Base-by-base conservation (phyloP, 2,113 vertebrate species). In the Cephalopholis sonnerati region DNA sequence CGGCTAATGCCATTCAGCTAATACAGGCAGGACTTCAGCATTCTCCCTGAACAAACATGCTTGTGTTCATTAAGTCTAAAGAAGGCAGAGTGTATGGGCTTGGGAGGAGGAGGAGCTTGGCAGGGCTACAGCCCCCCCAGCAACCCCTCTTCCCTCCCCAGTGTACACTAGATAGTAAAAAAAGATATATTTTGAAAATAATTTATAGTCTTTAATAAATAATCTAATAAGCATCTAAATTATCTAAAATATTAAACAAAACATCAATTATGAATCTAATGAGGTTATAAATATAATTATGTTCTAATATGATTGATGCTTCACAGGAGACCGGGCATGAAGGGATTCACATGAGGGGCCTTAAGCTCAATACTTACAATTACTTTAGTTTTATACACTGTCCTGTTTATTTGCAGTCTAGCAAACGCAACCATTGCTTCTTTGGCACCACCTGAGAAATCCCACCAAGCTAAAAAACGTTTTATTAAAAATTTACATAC, bases 401-500 rank as follows among this genome's bases (percentile, higher is more conserved):
- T 58, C 53, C 44, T 51, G 58, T 83, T 77, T 79, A 22, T 83
- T 83, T 77, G 75, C 53, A 48, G 85, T 63, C 62, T 63, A 74
- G 75, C 59, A 81, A 90, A 85, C 76, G 58, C 64, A 74, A 74
- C 66, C 10, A 55, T 29, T 36, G 32, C 65, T 88, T 87, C 83
- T 84, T 81, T 72, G 55, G 73, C 66, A 70, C 65, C 92, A 90
- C 86, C 67, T 84, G 87, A 92, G 88, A 88, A 87, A 89, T 85
- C 80, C 73, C 57, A 46, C 54, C 29, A 22, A 78, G 76, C 71
- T 77, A 36, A 81, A 58, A 87, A 69, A 24, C 4, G 65, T 9
- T 53, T 70, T 70, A 88, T 90, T 82, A 66, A 84, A 65, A 89
- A 94, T 94, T 83, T 91, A 87, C 92, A 94, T 93, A 87, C 83